A percentile compares a stretch with the other conserved stretches of the same genome.
phyloP scores from a whole-genome alignment of 2,797 vertebrate species.

The Phalanger gymnotis region DNA sequence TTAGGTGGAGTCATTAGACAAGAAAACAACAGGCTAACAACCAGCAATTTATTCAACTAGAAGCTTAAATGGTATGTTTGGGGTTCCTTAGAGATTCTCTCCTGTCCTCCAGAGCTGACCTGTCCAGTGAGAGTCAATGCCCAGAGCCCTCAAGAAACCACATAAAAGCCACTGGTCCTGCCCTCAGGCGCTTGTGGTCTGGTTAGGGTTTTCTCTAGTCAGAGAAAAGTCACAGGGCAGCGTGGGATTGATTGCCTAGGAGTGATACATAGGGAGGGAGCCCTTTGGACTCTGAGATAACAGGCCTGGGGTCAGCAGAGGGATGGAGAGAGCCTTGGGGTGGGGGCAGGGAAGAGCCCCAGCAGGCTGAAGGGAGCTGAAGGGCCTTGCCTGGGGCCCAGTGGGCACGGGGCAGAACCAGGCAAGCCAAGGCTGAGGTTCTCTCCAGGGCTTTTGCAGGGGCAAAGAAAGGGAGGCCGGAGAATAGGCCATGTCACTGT shows the following conservation, averaged over 20 bases:
- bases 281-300: not conserved
- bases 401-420: not conserved
- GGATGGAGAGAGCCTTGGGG: not conserved
- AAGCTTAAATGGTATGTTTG: not conserved
- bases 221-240: not conserved
- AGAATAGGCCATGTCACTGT: not conserved
- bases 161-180: not conserved
- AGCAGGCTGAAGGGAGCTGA: rapidly evolving
- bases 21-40: not conserved
- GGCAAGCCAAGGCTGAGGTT: not conserved
- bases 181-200: not conserved
- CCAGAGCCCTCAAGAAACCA: not conserved
- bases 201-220: not conserved
- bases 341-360: rapidly evolving
- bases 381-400: not conserved
- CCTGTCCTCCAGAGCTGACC: not conserved
- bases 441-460: not conserved
- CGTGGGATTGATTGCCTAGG: not conserved
- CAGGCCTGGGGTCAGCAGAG: not conserved
- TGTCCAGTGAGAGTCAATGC: not conserved
- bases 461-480: not conserved
- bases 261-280: no score
- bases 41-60: not conserved
- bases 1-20: not conserved
- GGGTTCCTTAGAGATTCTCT: not conserved